Percentiles rank a stretch among this genome's conserved stretches.
These are phyloP conservation scores for Clarias gariepinus DNA, from an alignment of 2,113 vertebrate species.

Conservation along the genomic window DNA sequence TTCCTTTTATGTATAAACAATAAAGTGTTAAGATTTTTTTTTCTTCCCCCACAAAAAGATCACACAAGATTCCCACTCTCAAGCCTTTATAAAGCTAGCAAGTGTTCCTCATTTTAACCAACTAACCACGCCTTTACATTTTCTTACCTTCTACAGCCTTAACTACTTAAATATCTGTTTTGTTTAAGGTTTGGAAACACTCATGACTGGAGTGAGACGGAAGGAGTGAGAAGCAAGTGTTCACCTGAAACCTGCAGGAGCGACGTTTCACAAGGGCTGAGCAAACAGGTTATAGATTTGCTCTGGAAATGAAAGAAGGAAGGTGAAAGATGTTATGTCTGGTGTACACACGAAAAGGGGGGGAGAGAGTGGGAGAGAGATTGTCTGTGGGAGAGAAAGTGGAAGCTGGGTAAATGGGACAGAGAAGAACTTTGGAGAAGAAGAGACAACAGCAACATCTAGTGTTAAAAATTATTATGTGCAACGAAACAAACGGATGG, in stretches of 20 bases:
- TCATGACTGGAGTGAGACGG: not conserved
- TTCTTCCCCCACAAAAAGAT: not conserved
- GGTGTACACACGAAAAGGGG: slow-evolving; percentile 26
- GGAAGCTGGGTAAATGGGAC: not conserved
- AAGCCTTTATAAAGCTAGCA: not conserved
- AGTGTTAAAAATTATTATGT: slow-evolving; percentile 44
- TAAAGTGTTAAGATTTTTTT: not conserved
- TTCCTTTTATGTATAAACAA: not conserved
- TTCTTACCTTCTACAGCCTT: not conserved
- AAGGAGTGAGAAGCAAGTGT: not conserved
- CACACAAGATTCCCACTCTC: not conserved
- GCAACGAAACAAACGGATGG: not conserved
- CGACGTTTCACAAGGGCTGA: slow-evolving; percentile 24
- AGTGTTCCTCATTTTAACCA: not conserved
- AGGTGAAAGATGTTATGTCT: slow-evolving; percentile 31
- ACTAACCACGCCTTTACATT: not conserved
- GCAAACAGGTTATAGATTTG: slow-evolving; percentile 39
- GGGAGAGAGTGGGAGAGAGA: slow-evolving; percentile 8
- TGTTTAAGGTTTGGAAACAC: not conserved
- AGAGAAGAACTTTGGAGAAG: not conserved
- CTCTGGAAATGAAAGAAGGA: slow-evolving; percentile 35
- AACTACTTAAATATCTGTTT: not conserved
- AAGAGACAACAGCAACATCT: slow-evolving; percentile 65
- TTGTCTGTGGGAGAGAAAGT: slow-evolving; percentile 10
- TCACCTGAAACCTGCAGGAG: slow-evolving; percentile 15